Base-by-base conservation (phyloP, 2,888 invertebrate species). In the Thereva nobilitata region DNA sequence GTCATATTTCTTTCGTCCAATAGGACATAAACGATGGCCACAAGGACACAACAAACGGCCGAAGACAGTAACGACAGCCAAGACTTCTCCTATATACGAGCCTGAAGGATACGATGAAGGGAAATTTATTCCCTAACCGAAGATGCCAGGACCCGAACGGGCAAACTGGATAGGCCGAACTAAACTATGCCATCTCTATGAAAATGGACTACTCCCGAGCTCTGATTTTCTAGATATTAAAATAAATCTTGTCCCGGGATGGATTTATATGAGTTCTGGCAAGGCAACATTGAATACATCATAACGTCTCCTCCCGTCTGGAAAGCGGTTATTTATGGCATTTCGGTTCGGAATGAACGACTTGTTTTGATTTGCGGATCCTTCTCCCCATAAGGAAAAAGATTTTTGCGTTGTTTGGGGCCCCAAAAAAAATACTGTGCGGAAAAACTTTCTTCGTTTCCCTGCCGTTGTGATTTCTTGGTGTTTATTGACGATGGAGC, bases 211-310 rank as follows among this genome's bases (percentile, higher is more conserved):
- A 61, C 50, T 61, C 61, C 50, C 50, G 50, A 61, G 50, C 61
- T 37, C 61, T 61, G 61, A 61, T 61, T 61, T 23, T 41, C 23
- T 35, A 52, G 52, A 64, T 64, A 64, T 64, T 64, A 64, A 64
- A 64, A 64, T 64, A 64, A 64, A 64, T 64, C 64, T 64, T 64
- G 53, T 53, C 53, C 53, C 37, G 12, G 53, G 45, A 64, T 42
- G 64, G 53, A 64, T 64, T 64, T 64, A 49, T 64, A 64, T 52
- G 53, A 64, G 38, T 64, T 53, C 53, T 64, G 64, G 64, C 64
- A 64, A 64, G 45, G 50, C 64, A 64, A 64, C 64, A 53, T 64
- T 64, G 64, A 64, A 64, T 64, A 64, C 64, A 64, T 64, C 64
- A 64, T 64, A 64, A 44, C 52, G 8, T 64, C 53, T 64, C 44